Conservation (phyloP, 2,113 vertebrate genomes). For the Aptenodytes patagonicus region DNA sequence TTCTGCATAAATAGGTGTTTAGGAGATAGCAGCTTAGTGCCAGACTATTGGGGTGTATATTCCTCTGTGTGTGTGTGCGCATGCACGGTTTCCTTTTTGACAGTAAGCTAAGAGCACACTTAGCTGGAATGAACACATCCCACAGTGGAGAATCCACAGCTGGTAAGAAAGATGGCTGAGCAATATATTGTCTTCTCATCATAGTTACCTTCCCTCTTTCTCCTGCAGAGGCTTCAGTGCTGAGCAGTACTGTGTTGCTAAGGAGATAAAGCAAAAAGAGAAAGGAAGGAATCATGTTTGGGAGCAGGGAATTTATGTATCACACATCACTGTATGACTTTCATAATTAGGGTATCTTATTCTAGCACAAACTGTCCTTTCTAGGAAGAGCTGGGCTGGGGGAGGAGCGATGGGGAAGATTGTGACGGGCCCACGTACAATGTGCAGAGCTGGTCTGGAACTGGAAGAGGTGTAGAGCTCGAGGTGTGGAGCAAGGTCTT, state of each 20-base stretch:
- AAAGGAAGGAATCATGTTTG: neutral
- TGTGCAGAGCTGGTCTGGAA: neutral
- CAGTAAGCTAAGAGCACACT: neutral
- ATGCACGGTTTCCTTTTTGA: neutral
- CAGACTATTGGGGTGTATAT: neutral
- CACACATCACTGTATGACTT: neutral
- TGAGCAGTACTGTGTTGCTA: slow-evolving; percentile 1
- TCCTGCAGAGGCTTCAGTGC: neutral
- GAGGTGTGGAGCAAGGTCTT: neutral
- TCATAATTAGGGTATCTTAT: neutral
- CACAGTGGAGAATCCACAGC: neutral
- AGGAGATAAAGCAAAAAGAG: neutral
- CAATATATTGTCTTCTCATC: neutral
- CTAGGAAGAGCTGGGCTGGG: neutral
- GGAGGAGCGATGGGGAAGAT: neutral
- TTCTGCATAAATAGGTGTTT: neutral
- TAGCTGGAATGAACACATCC: neutral
- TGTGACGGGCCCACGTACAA: neutral
- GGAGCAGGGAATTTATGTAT: neutral
- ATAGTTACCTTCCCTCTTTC: neutral
- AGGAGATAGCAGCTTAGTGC: neutral
- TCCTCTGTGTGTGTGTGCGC: neutral
- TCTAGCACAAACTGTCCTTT: neutral
- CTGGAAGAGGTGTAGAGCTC: neutral
- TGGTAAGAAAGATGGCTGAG: neutral